Percentiles rank a stretch among this genome's conserved stretches.
These are phyloP conservation scores for Sphaeridia pumilis DNA, from an alignment of 2,888 invertebrate species.

Conservation along the genomic window DNA sequence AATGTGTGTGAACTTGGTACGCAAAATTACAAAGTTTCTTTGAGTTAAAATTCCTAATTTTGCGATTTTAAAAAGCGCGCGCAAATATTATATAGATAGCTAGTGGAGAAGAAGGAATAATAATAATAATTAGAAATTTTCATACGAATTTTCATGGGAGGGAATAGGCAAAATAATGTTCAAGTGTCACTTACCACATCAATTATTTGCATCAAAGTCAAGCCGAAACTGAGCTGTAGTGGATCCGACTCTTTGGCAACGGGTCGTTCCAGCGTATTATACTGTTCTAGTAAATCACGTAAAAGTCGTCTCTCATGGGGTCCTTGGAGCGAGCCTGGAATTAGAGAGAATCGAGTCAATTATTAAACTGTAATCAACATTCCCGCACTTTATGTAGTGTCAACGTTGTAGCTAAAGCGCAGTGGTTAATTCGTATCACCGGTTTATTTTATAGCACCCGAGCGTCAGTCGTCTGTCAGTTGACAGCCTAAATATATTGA, in stretches of 20 bases:
- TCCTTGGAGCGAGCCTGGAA: slow-evolving; percentile 69
- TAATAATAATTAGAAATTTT: too few relatives aligned
- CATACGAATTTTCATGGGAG: too few relatives aligned
- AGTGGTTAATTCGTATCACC: too few relatives aligned
- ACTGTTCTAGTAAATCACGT: slow-evolving; percentile 79
- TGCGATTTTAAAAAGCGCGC: too few relatives aligned
- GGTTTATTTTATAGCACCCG: too few relatives aligned
- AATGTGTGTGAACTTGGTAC: too few relatives aligned
- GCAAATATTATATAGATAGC: too few relatives aligned
- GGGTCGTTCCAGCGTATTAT: slow-evolving; percentile 87
- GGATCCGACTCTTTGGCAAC: slow-evolving; percentile 94
- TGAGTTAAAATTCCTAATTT: too few relatives aligned
- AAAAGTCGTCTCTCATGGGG: slow-evolving; percentile 83
- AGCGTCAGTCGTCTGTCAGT: too few relatives aligned
- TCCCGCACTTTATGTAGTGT: background rate
- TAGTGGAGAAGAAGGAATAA: background rate
- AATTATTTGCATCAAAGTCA: slow-evolving; percentile 95
- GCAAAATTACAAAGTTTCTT: too few relatives aligned
- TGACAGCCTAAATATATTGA: too few relatives aligned
- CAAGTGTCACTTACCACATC: slow-evolving; percentile 67
- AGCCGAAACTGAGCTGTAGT: slow-evolving; percentile 86
- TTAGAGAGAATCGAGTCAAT: slow-evolving; percentile 22
- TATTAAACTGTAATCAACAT: background rate
- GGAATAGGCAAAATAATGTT: background rate
- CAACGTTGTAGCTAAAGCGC: too few relatives aligned